These are phyloP conservation scores for Antechinus flavipes DNA, from an alignment of 2,113 vertebrate genomes.

Conservation along the genomic window DNA sequence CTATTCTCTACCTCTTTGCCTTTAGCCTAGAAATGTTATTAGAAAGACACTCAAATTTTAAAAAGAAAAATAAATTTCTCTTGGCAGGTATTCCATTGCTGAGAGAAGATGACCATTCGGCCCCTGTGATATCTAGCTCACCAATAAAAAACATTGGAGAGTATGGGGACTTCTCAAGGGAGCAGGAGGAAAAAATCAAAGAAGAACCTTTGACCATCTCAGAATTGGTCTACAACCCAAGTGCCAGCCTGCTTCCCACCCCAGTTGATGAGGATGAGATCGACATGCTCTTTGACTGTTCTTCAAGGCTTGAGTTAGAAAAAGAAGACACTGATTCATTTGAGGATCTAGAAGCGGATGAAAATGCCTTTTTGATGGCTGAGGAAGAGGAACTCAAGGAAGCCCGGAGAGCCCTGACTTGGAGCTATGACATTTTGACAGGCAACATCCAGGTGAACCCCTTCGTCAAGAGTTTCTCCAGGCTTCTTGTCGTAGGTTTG, in stretches of 20 bases:
- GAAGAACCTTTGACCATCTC: constrained; percentile 93
- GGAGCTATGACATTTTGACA: constrained; percentile 90
- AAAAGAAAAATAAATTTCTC: constrained; percentile 53
- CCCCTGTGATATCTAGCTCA: constrained; percentile 81
- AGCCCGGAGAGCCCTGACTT: constrained; percentile 85
- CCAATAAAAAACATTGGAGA: constrained; percentile 82
- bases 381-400: constrained; percentile 91
- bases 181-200: constrained; percentile 86
- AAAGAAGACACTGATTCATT: constrained; percentile 94
- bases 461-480: constrained; percentile 92
- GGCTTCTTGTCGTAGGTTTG: constrained; percentile 91
- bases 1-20: neutral
- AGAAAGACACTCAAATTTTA: constrained; percentile 34
- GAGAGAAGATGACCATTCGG: constrained; percentile 80
- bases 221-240: constrained; percentile 95
- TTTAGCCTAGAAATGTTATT: constrained; percentile 4
- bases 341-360: constrained; percentile 91
- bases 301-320: constrained; percentile 89
- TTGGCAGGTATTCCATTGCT: constrained; percentile 82
- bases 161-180: constrained; percentile 76
- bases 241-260: constrained; percentile 95
- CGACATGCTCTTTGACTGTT: constrained; percentile 94
- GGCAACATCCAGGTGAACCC: constrained; percentile 91
- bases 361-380: constrained; percentile 88
- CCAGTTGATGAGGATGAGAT: constrained; percentile 92